Percentiles rank a stretch among this genome's conserved stretches.
phyloP scores from a whole-genome alignment of 2,888 invertebrate species.

The Mythimna lalbum region DNA sequence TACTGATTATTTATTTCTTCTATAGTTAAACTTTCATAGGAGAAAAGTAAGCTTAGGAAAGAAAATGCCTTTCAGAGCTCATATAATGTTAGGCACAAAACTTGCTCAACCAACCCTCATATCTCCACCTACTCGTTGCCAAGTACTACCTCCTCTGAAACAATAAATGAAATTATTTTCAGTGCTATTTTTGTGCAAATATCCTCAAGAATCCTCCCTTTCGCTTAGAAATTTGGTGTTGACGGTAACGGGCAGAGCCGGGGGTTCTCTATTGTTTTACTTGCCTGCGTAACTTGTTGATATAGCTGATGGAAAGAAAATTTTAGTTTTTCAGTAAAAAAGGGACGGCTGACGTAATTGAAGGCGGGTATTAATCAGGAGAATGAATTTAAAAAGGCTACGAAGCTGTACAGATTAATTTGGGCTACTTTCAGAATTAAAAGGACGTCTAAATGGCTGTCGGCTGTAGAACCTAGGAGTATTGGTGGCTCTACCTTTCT shows the following conservation, averaged over 20 bases:
- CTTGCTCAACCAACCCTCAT: conserved; percentile 30
- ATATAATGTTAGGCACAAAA: conserved; percentile 41
- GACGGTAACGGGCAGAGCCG: conserved; percentile 41
- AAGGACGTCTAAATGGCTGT: neutral
- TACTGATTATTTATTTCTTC: neutral
- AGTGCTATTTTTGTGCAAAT: conserved; percentile 74
- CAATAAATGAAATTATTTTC: conserved; percentile 76
- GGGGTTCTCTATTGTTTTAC: conserved; percentile 54
- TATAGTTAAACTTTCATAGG: neutral
- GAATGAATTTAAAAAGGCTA: conserved; percentile 43
- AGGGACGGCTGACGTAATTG: conserved; percentile 26
- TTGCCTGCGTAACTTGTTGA: conserved; percentile 62
- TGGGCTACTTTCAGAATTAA: conserved; percentile 28
- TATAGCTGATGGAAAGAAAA: conserved; percentile 61
- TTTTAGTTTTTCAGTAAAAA: conserved; percentile 53
- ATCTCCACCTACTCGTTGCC: conserved; percentile 56
- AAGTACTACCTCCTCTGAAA: conserved; percentile 61
- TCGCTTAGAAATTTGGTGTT: conserved; percentile 66
- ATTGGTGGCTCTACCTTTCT: neutral
- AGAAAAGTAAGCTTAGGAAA: neutral
- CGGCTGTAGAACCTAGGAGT: conserved; percentile 4
- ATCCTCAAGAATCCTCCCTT: conserved; percentile 70
- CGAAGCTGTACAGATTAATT: conserved; percentile 20
- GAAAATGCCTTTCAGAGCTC: neutral
- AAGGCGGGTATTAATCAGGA: conserved; percentile 26